Evolutionary conservation across 2,113 vertebrate genomes (phyloP), one percentile per base, ranked within the genome.

Genomic region (Parus major): DNA sequence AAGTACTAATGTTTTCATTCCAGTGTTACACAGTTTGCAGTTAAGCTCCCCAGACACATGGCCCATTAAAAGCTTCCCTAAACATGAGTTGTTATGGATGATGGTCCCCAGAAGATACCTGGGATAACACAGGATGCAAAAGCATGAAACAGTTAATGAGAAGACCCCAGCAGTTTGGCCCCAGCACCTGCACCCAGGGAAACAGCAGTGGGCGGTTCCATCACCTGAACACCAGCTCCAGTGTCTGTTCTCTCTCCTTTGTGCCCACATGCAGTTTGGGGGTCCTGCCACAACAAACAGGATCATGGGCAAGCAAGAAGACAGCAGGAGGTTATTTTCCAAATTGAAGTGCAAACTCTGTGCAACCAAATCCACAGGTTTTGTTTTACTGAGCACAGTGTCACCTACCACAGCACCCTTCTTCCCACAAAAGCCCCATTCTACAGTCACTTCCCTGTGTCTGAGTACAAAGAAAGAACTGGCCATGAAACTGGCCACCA

Each of bases 181-280:
- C 27, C 14, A 12, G 10, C 25, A 41, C 41, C 41, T 20, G 17
- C 49, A 15, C 28, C 2, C 20, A 5, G 20, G 6, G 36, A 29
- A 46, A 27, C 2, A 3, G 46, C 79, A 18, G 50, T 4, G 17
- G 17, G 35, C 39, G n/a, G 41, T 49, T 69, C 36, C 2, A 2
- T 31, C 57, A 33, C 39, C 39, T 15, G 69, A 76, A n/a, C 42
- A 36, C 25, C 10, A 61, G 47, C 24, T 6, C 12, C 22, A 24
- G 6, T 3, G 3, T 35, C 36, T 21, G 1, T 11, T 42, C 9
- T 11, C 44, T 35, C 19, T 41, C 31, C 2, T 4, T 49, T n/a
- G 28, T 11, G 2, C 19, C 22, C 15, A 14, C 8, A 1, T 4
- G 10, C 16, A 6, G n/a, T 25, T 29, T 21, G 21, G 33, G 42